Conservation (phyloP, 2,888 invertebrate species). For the Cepaea hortensis region DNA sequence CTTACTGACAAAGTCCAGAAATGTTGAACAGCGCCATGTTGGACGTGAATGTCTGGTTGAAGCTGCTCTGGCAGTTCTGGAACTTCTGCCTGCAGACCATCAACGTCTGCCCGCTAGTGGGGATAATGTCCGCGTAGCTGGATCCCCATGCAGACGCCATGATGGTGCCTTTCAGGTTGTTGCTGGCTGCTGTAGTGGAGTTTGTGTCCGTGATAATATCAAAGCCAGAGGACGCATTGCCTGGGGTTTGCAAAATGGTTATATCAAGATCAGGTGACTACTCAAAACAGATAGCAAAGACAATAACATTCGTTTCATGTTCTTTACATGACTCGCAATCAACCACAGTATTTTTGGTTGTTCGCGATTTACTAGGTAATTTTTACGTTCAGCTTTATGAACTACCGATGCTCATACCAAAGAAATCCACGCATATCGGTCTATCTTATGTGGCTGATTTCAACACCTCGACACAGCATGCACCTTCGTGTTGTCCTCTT, state of each 20-base stretch:
- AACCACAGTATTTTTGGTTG: too few species aligned
- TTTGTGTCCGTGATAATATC: background rate
- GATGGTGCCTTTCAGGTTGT: background rate
- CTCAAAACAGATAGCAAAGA: too few species aligned
- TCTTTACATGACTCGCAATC: too few species aligned
- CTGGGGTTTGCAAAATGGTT: background rate
- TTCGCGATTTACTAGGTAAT: too few species aligned
- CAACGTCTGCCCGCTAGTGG: background rate
- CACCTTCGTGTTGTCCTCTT: too few species aligned
- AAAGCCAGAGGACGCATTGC: background rate
- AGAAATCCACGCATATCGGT: too few species aligned
- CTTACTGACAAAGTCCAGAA: slow-evolving; percentile 31
- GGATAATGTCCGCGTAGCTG: background rate
- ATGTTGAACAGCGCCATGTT: slow-evolving; percentile 15
- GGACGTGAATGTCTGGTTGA: slow-evolving; percentile 14
- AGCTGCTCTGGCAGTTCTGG: slow-evolving; percentile 15
- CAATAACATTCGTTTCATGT: too few species aligned
- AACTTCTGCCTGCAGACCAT: slow-evolving; percentile 22
- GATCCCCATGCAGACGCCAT: background rate
- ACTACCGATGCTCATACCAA: too few species aligned
- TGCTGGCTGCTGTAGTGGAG: background rate
- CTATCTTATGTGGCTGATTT: too few species aligned
- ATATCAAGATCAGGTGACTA: too few species aligned
- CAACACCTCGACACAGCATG: too few species aligned
- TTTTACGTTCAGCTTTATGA: too few species aligned